Evolutionary conservation across 1,140 invertebrate genomes (phyloP).

Genomic region (Radopholus similis): DNA sequence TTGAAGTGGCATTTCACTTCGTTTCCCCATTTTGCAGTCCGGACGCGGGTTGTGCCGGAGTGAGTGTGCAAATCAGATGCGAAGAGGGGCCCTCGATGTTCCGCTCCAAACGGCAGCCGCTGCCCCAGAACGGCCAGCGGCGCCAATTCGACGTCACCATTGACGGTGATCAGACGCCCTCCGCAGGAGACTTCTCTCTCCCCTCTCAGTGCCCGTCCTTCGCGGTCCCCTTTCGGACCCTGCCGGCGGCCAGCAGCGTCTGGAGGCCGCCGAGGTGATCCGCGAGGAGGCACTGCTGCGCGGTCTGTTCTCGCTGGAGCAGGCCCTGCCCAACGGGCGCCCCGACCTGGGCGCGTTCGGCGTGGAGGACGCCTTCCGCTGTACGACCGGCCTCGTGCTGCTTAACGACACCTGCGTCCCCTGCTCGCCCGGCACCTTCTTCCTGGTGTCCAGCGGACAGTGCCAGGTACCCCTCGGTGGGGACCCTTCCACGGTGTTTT

Average conservation of each 20-base stretch:
- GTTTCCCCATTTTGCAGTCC: neutral
- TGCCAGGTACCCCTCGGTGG: constrained; percentile 64
- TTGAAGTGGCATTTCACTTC: neutral
- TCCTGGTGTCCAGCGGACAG: constrained; percentile 69
- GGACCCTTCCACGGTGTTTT: neutral
- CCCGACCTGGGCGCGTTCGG: constrained; percentile 74
- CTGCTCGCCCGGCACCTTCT: constrained; percentile 86
- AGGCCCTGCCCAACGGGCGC: constrained; percentile 77
- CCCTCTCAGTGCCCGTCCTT: constrained; percentile 2
- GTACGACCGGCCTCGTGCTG: neutral
- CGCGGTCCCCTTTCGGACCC: neutral
- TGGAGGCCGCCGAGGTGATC: constrained; percentile 43
- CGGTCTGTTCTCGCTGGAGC: constrained; percentile 54
- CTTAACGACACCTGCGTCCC: constrained; percentile 70
- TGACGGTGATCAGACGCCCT: neutral
- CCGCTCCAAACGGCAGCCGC: constrained; percentile 2
- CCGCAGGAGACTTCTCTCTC: neutral
- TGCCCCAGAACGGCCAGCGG: neutral
- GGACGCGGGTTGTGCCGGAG: neutral
- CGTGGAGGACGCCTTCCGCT: constrained; percentile 8
- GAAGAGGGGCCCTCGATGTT: neutral
- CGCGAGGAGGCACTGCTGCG: constrained; percentile 51
- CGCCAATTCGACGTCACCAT: constrained; percentile 6
- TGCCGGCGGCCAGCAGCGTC: neutral
- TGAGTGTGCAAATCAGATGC: constrained; percentile 24